These are phyloP conservation scores for Pagrus major DNA, from an alignment of 2,113 vertebrate species.

Conservation along the genomic window DNA sequence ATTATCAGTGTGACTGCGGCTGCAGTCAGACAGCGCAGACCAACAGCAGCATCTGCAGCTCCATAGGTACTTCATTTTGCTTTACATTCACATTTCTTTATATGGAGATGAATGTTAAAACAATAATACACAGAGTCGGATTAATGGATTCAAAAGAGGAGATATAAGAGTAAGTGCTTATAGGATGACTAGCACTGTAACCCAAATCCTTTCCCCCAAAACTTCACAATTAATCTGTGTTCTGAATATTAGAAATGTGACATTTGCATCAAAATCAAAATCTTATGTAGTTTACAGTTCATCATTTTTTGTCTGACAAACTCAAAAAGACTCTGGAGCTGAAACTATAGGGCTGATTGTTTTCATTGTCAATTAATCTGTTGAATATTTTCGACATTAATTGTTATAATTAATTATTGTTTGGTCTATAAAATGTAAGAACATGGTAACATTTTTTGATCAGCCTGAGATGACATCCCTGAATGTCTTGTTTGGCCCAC, in stretches of 20 bases:
- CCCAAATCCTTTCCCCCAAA: neutral
- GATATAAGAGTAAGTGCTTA: neutral
- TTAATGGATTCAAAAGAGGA: neutral
- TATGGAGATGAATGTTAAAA: neutral
- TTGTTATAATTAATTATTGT: no score
- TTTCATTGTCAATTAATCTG: no score
- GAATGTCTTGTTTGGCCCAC: no score
- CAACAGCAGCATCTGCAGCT: constrained; percentile 89
- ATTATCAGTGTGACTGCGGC: constrained; percentile 90
- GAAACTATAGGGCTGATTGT: no score
- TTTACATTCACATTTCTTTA: neutral
- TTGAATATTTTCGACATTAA: no score
- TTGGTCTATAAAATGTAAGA: no score
- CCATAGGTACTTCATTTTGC: constrained; percentile 77
- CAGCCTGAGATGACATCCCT: no score
- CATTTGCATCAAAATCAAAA: neutral
- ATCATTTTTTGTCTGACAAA: neutral
- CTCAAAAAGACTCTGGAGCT: neutral
- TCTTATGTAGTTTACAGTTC: neutral
- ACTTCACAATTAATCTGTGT: neutral
- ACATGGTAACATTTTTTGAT: no score
- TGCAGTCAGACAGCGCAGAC: constrained; percentile 80
- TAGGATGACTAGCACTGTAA: neutral
- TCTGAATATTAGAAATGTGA: no score
- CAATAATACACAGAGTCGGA: neutral